Evolutionary conservation across 1,140 invertebrate species (phyloP), one percentile per base, ranked within the genome.

Genomic region (Phymorhynchus buccinoides): DNA sequence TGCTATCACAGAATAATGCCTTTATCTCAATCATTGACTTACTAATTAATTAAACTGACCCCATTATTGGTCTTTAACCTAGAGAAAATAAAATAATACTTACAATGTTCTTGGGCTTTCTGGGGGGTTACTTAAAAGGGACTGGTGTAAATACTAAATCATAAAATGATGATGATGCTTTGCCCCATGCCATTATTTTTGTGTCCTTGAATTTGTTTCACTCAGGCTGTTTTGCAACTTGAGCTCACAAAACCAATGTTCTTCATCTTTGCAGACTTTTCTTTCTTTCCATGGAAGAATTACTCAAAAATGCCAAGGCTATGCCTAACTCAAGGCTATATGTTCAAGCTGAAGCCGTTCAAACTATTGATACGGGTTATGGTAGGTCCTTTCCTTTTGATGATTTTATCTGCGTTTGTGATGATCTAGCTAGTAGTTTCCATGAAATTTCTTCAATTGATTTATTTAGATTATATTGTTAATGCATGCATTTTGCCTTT

Each of bases 231-330:
- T 71, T 32, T 37, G 32, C 68, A 35, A 12, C 35, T 71, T 71
- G 68, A 35, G 35, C 35, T 71, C 75, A 52, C 30, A 48, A 79
- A 35, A n/a, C n/a, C n/a, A n/a, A 42, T 83, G 27, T 83, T 83
- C 37, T 83, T 68, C 56, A 83, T 83, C 81, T 83, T 83, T 83
- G 81, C 81, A 83, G 81, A 75, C 32, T 37, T 75, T 83, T 83
- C 62, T 83, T 83, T 83, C 81, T 83, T 83, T 83, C 81, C 81
- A 83, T 83, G 81, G 81, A 83, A 37, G 81, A 83, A 83, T 44
- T 83, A 71, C 81, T 83, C 62, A 83, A 83, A 83, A 83, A 83
- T 83, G 81, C 62, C 81, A 83, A 83, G 81, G 42, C 56, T 83
- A 71, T 83, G 81, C 81, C 81, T 71, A 83, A 83, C 62, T 83